Base-by-base conservation (phyloP, 2,888 invertebrate genomes). In the Alcis repandata region DNA sequence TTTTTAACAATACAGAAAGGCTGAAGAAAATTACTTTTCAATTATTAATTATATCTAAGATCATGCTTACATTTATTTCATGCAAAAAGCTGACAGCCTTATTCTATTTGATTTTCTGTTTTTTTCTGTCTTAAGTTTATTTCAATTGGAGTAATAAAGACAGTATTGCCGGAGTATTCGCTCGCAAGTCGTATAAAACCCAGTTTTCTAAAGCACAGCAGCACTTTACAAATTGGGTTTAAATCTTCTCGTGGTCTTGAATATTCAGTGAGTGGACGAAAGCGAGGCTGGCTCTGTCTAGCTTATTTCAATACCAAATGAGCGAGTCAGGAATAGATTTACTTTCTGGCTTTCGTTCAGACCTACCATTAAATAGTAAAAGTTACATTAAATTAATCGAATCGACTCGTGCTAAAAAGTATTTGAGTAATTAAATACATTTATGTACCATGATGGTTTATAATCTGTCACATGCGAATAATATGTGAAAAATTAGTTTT, bases 261-360 rank as follows among this genome's bases (percentile, higher is more conserved):
- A 65, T 65, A 65, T 65, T 65, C 60, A 65, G 56, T 10, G 19
- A 51, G 13, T 54, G 19, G 53, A 60, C 49, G 60, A 57, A 65
- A 59, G 56, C 65, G 56, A 63, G 52, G 15, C 49, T 43, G 57
- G 15, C 63, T 19, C 51, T 40, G 60, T 65, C 56, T 65, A 57
- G 40, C 65, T 65, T 45, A 65, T 65, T 65, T 65, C 20, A 65
- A 65, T 65, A 56, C 56, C 60, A 65, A 65, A 65, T 65, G 20
- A 56, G 38, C 4, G 11, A 41, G 15, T 32, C 46, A 52, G 43
- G 43, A 60, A 60, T 60, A 60, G 45, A 38, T 52, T 58, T 33
- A 13, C 43, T 56, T 36, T 32, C 57, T 56, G 20, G 51, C 48
- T 53, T 54, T 59, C 63, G 17, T 46, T 43, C 13, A 8, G 54